These are phyloP conservation scores for Helarctos malayanus DNA, from an alignment of 2,797 vertebrate species.

Conservation along the genomic window DNA sequence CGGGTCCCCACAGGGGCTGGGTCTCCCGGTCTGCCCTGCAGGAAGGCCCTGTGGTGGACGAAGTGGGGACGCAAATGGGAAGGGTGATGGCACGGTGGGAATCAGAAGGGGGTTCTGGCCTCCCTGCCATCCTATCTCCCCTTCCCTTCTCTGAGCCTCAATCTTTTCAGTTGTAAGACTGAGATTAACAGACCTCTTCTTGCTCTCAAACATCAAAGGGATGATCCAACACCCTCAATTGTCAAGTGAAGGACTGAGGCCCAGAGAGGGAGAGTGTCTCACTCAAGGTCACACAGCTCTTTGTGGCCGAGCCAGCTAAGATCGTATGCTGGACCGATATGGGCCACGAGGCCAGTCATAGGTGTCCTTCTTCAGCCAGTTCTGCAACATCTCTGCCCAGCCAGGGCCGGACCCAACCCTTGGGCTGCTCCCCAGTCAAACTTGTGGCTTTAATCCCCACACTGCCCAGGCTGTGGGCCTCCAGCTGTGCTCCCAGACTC, in stretches of 20 bases:
- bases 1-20: neutral
- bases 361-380: accelerated
- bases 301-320: neutral
- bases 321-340: neutral
- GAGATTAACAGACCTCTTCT: neutral
- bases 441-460: neutral
- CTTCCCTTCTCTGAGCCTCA: neutral
- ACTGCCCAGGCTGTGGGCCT: neutral
- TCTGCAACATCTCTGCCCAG: neutral
- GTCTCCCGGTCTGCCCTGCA: neutral
- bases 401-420: accelerated
- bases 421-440: neutral
- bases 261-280: neutral
- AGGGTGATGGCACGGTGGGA: neutral
- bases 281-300: neutral
- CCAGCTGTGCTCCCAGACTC: neutral
- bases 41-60: neutral
- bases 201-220: neutral
- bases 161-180: neutral
- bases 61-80: neutral
- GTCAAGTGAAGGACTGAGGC: neutral
- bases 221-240: no score
- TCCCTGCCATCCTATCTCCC: accelerated
- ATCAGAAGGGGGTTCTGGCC: neutral
- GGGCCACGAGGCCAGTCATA: no score